phyloP scores from a whole-genome alignment of 2,797 vertebrate species.

The Rousettus madagascariensis region DNA sequence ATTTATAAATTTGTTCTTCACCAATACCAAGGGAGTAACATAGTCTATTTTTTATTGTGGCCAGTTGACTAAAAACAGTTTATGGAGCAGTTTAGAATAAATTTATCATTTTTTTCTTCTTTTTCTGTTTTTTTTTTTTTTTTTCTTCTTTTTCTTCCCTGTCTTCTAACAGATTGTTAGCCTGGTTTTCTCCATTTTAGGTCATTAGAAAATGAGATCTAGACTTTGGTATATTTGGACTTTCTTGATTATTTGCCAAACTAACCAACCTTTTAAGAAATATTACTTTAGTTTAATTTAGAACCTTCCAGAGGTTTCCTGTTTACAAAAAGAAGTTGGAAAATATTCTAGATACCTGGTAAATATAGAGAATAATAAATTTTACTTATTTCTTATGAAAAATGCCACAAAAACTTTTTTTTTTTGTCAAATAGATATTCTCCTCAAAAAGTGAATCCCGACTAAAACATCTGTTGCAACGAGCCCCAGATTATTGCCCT shows the following conservation, averaged over 20 bases:
- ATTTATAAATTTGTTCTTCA: constrained; percentile 7
- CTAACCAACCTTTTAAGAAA: constrained; percentile 21
- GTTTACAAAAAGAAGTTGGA: background rate
- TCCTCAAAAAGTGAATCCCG: constrained; percentile 98
- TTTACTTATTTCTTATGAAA: background rate
- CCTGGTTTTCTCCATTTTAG: background rate
- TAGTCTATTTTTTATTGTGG: constrained; percentile 12
- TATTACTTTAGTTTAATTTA: background rate
- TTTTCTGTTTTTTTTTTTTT: background rate
- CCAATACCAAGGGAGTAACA: background rate
- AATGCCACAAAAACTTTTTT: constrained; percentile 37
- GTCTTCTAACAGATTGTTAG: background rate
- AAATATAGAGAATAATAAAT: background rate
- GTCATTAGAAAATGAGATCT: background rate
- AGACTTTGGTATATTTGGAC: background rate
- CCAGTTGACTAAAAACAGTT: background rate
- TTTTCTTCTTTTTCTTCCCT: background rate
- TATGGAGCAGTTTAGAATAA: constrained; percentile 26
- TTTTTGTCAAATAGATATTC: constrained; percentile 88
- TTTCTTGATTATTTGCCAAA: constrained; percentile 51
- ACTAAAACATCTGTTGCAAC: constrained; percentile 94
- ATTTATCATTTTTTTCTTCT: background rate
- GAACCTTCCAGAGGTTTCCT: background rate
- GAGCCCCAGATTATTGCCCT: constrained; percentile 96
- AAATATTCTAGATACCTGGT: background rate